Evolutionary conservation across 2,113 vertebrate species (phyloP).

Genomic region (Camelus bactrianus): DNA sequence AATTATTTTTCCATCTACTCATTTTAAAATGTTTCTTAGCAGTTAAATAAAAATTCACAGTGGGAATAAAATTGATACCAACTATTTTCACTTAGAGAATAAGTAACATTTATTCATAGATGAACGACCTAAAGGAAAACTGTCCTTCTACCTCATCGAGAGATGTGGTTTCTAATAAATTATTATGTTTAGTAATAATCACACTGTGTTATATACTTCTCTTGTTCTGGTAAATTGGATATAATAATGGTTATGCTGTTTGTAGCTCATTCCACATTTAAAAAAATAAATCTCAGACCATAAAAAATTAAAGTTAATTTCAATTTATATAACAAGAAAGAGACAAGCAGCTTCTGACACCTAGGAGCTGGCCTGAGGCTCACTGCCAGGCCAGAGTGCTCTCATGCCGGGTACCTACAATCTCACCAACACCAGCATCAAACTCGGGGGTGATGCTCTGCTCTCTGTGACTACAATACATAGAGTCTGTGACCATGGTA

Average conservation of each 20-base stretch:
- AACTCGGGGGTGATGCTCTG: neutral
- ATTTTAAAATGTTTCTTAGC: constrained; percentile 17
- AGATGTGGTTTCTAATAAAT: neutral
- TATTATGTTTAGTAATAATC: neutral
- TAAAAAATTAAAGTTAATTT: neutral
- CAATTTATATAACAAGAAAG: neutral
- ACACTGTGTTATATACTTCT: neutral
- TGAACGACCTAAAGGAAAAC: neutral
- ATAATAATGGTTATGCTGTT: neutral
- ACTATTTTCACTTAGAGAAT: neutral
- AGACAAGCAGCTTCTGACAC: neutral
- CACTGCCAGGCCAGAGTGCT: neutral
- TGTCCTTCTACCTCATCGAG: neutral
- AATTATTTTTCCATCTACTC: neutral
- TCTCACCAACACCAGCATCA: neutral
- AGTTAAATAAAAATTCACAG: neutral
- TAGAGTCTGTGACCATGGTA: neutral
- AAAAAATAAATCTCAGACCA: neutral
- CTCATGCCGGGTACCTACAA: neutral
- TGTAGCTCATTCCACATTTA: neutral
- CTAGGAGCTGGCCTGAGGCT: neutral
- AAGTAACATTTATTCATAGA: neutral
- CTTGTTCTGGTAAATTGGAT: neutral
- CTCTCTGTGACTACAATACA: neutral
- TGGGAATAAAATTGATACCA: neutral